Evolutionary conservation across 2,888 invertebrate genomes (phyloP).

Genomic region (Myopa testacea): DNA sequence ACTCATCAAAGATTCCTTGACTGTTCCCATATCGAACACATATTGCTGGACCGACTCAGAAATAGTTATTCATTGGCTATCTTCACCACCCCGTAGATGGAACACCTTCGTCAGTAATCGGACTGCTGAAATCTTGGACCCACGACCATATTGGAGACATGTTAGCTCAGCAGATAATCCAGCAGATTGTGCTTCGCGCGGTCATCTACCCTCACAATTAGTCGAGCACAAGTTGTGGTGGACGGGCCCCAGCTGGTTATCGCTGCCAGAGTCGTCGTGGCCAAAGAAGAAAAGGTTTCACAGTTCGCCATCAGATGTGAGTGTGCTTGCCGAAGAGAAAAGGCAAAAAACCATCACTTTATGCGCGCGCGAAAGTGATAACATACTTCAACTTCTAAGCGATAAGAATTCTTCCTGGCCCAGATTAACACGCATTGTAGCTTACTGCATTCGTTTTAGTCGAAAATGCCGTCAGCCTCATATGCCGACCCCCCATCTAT

Average conservation of each 20-base stretch:
- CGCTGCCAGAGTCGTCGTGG: slow-evolving; percentile 1
- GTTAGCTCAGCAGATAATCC: slow-evolving; percentile 44
- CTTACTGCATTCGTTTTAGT: slow-evolving; percentile 15
- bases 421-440: slow-evolving; percentile 17
- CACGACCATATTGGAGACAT: slow-evolving; percentile 43
- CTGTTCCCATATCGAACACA: slow-evolving; percentile 19
- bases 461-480: not conserved
- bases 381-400: not conserved
- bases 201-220: slow-evolving; percentile 40
- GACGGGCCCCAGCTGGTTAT: slow-evolving; percentile 43
- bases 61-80: slow-evolving; percentile 55
- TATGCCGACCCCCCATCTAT: not conserved
- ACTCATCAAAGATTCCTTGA: slow-evolving; percentile 35
- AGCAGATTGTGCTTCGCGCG: slow-evolving; percentile 49
- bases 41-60: slow-evolving; percentile 53
- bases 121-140: slow-evolving; percentile 44
- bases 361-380: not conserved
- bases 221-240: slow-evolving; percentile 44
- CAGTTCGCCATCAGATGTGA: not conserved
- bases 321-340: slow-evolving; percentile 6
- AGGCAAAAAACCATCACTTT: not conserved
- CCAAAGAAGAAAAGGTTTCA: not conserved
- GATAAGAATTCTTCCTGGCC: slow-evolving; percentile 19
- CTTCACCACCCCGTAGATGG: slow-evolving; percentile 44
- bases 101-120: slow-evolving; percentile 45